Percentiles rank a stretch among this genome's conserved stretches.
These are phyloP conservation scores for Meganola albula DNA, from an alignment of 2,888 invertebrate species.

Conservation along the genomic window DNA sequence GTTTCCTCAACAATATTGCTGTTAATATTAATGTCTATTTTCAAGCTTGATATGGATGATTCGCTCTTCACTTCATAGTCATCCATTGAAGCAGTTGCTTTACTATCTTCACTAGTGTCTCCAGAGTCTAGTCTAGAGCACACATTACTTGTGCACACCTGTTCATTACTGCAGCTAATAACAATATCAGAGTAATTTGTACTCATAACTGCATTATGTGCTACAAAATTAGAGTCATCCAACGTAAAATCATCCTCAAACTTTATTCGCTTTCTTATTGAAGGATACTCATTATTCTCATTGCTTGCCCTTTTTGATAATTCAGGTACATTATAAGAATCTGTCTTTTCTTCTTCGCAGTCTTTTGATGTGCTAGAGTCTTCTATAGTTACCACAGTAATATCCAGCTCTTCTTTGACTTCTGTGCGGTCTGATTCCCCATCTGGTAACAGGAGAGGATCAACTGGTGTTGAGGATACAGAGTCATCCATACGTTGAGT, in stretches of 20 bases:
- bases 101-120: conserved; percentile 64
- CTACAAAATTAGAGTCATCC: conserved; percentile 38
- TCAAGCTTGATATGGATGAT: conserved; percentile 55
- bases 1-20: conserved; percentile 38
- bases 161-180: conserved; percentile 47
- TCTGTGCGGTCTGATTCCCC: conserved; percentile 55
- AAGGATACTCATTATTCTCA: conserved; percentile 46
- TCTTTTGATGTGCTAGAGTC: conserved; percentile 53
- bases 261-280: conserved; percentile 53
- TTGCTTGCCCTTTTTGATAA: conserved; percentile 58
- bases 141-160: conserved; percentile 44
- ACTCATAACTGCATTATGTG: conserved; percentile 28
- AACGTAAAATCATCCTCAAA: conserved; percentile 54
- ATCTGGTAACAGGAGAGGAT: conserved; percentile 66
- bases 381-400: conserved; percentile 62
- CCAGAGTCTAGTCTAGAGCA: conserved; percentile 52
- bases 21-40: conserved; percentile 57
- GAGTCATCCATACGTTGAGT: conserved; percentile 60
- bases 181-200: conserved; percentile 53
- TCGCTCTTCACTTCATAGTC: conserved; percentile 67
- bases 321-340: conserved; percentile 47
- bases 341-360: conserved; percentile 51
- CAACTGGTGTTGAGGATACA: conserved; percentile 62
- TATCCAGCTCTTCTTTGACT: conserved; percentile 55
- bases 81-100: conserved; percentile 55